Evolutionary conservation across 2,113 vertebrate genomes (phyloP), one percentile per base, ranked within the genome.

Genomic region (Psilopsiagon aurifrons): DNA sequence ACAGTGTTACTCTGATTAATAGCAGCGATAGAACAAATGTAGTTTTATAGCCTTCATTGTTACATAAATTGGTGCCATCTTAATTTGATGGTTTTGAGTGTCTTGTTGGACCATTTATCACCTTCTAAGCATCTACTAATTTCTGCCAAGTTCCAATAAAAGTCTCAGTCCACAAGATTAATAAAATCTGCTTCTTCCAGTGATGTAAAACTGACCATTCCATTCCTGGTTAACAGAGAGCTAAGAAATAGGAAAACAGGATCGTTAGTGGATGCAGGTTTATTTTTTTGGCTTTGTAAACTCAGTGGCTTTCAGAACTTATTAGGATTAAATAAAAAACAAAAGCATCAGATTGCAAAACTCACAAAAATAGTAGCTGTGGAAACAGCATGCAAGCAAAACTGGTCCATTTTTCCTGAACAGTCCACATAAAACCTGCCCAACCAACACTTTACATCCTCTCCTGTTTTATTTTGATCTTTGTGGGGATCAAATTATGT

Each of bases 191-290:
- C 35, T 73, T 24, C 22, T 91, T 57, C 54, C 46, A 89, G 31
- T 19, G 13, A 83, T 39, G 39, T 47, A 39, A 94, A 89, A 88
- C 25, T 83, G 57, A 51, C 41, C 13, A 11, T 29, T 52, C 46
- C 43, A 63, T 44, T 87, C 10, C 46, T 82, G 44, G 17, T 13
- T 93, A 63, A 31, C 35, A 37, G 82, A 90, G 77, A 86, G 20
- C 94, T 96, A 83, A 83, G 27, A 75, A 91, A 57, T 28, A 94
- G 68, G 44, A 68, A 94, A 84, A 60, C 54, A 57, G 15, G 76
- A 83, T 74, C 62, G 97, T 94, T 93, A 95, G 66, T 92, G 75
- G 51, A 93, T 89, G 74, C 71, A 95, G 90, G 49, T 96, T 97
- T 92, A 74, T 29, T 79, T 91, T 94, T 78, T 70, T 93, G 66